Evolutionary conservation across 2,888 invertebrate species (phyloP).

Genomic region (Conomelus anceps): DNA sequence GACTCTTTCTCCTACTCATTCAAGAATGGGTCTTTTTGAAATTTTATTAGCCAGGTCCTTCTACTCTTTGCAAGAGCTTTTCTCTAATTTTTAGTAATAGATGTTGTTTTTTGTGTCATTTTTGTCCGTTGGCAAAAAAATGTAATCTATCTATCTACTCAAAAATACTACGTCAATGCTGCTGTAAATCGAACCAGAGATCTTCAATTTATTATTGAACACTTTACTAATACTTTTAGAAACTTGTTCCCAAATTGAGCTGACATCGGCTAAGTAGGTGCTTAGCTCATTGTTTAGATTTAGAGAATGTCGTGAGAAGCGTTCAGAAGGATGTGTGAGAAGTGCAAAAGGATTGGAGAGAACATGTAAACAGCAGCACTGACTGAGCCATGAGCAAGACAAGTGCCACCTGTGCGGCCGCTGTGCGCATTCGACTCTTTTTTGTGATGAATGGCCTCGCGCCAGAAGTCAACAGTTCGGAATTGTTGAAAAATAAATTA

Average conservation of each 20-base stretch:
- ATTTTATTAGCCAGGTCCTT: too few species aligned
- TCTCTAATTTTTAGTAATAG: too few species aligned
- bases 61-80: too few species aligned
- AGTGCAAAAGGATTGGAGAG: background rate
- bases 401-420: background rate
- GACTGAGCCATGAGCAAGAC: background rate
- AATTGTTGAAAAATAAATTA: background rate
- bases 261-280: background rate
- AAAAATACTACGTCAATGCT: too few species aligned
- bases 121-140: too few species aligned
- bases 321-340: background rate
- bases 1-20: too few species aligned
- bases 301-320: background rate
- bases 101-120: too few species aligned
- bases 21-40: too few species aligned
- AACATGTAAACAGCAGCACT: background rate
- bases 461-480: background rate
- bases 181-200: too few species aligned
- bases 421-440: background rate
- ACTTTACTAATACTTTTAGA: background rate
- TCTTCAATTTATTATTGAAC: too few species aligned
- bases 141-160: too few species aligned
- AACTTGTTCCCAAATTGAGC: background rate
- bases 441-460: background rate
- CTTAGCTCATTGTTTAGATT: background rate